These are phyloP conservation scores for Sphaeridia pumilis DNA, from an alignment of 2,888 invertebrate genomes.

Conservation along the genomic window DNA sequence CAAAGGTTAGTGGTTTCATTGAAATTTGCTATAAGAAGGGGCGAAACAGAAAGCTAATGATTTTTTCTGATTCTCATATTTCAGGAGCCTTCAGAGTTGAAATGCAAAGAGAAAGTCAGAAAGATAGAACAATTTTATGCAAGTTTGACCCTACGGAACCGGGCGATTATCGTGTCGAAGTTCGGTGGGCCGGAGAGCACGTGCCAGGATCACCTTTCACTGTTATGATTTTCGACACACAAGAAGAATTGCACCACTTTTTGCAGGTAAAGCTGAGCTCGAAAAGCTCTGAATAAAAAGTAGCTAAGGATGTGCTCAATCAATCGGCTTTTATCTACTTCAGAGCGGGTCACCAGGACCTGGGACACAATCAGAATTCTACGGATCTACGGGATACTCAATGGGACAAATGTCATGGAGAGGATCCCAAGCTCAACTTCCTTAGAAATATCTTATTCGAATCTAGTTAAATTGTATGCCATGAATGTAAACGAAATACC, in stretches of 20 bases:
- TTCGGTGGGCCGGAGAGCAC: slow-evolving; percentile 94
- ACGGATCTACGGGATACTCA: slow-evolving; percentile 45
- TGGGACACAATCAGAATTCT: slow-evolving; percentile 34
- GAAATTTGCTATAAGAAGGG: not conserved
- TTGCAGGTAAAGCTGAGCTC: slow-evolving; percentile 41
- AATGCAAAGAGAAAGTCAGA: slow-evolving; percentile 97
- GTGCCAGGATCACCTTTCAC: slow-evolving; percentile 98
- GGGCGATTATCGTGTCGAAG: slow-evolving; percentile 94
- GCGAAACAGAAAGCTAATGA: not conserved
- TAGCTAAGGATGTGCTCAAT: not conserved
- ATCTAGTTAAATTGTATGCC: too few relatives aligned
- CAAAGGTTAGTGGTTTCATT: slow-evolving; percentile 50
- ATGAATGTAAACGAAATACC: too few relatives aligned
- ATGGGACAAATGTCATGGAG: slow-evolving; percentile 46
- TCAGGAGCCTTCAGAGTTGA: slow-evolving; percentile 95
- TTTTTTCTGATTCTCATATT: not conserved
- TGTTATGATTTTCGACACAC: slow-evolving; percentile 98
- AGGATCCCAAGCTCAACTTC: slow-evolving; percentile 45
- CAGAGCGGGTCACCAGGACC: slow-evolving; percentile 34
- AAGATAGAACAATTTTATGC: slow-evolving; percentile 95
- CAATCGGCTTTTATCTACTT: not conserved
- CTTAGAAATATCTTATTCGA: slow-evolving; percentile 27
- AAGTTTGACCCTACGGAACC: slow-evolving; percentile 98
- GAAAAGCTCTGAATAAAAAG: not conserved
- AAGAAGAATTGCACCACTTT: slow-evolving; percentile 69